A percentile compares a stretch with the other conserved stretches of the same genome.
These are phyloP conservation scores for Seriola dumerili DNA, from an alignment of 2,113 vertebrate genomes.

Conservation along the genomic window DNA sequence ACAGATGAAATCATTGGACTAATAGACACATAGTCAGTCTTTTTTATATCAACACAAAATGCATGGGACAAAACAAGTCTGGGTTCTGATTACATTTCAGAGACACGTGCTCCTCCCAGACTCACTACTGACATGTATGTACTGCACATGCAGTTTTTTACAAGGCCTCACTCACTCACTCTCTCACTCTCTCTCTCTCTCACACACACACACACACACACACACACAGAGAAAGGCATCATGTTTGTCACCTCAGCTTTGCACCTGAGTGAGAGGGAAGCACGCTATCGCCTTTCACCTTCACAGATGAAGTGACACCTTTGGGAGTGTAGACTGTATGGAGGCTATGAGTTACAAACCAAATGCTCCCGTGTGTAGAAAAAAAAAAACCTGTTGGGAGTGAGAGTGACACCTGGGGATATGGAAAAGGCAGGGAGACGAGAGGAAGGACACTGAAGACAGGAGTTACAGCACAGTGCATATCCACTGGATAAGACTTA, in stretches of 20 bases:
- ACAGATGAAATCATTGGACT: not conserved
- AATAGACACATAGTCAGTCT: not conserved
- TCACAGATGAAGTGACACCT: constrained; percentile 54
- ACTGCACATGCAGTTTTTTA: constrained; percentile 1
- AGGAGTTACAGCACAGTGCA: not conserved
- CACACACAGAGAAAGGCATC: constrained; percentile 33
- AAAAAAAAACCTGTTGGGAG: constrained; percentile 28
- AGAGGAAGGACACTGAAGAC: not conserved
- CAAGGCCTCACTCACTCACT: not conserved
- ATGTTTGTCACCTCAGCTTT: constrained; percentile 45
- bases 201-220: not conserved
- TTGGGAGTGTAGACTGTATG: constrained; percentile 33
- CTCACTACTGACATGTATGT: not conserved
- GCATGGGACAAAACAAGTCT: not conserved
- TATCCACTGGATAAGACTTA: not conserved
- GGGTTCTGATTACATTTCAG: not conserved
- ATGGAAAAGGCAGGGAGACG: not conserved
- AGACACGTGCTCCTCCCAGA: constrained; percentile 1
- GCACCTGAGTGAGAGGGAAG: constrained; percentile 47
- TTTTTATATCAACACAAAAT: not conserved
- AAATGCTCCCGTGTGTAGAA: constrained; percentile 25
- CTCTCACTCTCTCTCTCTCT: too few species aligned
- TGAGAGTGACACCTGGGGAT: constrained; percentile 15
- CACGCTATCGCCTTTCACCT: constrained; percentile 60
- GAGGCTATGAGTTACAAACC: constrained; percentile 40